phyloP scores from a whole-genome alignment of 2,888 invertebrate species.

The Xanthorhoe designata region DNA sequence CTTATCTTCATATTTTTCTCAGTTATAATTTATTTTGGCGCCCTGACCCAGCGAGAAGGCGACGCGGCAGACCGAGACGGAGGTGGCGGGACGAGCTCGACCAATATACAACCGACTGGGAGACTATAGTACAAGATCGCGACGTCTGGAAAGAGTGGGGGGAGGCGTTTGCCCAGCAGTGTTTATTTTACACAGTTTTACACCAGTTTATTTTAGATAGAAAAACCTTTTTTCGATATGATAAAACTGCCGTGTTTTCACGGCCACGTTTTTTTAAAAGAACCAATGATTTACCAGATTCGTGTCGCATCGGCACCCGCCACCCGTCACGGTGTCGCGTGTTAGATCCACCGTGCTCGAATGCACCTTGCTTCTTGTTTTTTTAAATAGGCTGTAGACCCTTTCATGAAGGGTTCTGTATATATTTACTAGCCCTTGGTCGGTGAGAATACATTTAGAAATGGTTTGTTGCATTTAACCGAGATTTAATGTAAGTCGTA shows the following conservation, averaged over 20 bases:
- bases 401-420: slow-evolving; percentile 55
- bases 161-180: no score
- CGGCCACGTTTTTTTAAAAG: neutral
- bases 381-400: slow-evolving; percentile 52
- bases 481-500: no score
- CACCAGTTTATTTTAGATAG: no score
- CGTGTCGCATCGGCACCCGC: slow-evolving; percentile 61
- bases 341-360: slow-evolving; percentile 73
- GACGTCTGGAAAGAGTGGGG: no score
- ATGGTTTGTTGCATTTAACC: neutral
- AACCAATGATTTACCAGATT: slow-evolving; percentile 50
- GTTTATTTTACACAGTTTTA: no score
- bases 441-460: neutral
- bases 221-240: neutral
- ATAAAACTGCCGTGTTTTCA: neutral
- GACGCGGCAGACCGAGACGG: no score
- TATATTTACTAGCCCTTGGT: neutral
- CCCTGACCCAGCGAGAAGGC: no score
- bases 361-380: slow-evolving; percentile 72
- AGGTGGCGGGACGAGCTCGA: no score
- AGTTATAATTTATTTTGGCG: no score
- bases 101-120: no score
- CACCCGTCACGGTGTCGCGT: slow-evolving; percentile 79
- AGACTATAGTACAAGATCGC: no score
- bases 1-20: no score